Evolutionary conservation across 1,140 invertebrate genomes (phyloP).

Genomic region (Cataglyphis hispanica): DNA sequence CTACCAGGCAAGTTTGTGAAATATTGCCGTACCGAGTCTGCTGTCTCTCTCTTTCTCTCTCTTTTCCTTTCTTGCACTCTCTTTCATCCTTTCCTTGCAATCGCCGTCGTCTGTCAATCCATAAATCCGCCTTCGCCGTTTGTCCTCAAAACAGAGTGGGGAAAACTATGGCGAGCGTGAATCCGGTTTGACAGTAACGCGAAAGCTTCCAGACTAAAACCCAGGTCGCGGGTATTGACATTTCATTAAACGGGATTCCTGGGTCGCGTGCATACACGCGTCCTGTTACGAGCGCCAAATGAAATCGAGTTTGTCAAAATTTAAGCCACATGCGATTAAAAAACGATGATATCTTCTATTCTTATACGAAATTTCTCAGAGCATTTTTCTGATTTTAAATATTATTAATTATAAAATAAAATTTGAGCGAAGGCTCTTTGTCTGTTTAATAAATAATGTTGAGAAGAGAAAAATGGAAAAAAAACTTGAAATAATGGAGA

Average conservation of each 20-base stretch:
- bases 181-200: conserved; percentile 59
- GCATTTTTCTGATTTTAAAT: background rate
- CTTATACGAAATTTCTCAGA: background rate
- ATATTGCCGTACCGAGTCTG: conserved; percentile 42
- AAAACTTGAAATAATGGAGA: background rate
- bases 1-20: conserved; percentile 55
- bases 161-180: conserved; percentile 66
- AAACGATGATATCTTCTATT: background rate
- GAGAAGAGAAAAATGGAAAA: no score
- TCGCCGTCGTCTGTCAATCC: conserved; percentile 50
- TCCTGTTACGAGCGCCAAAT: conserved; percentile 67
- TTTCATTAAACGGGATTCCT: conserved; percentile 75
- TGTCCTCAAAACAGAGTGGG: conserved; percentile 66
- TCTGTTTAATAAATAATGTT: background rate
- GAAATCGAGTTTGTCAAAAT: conserved; percentile 70
- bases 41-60: background rate
- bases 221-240: conserved; percentile 72
- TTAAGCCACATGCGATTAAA: conserved; percentile 41
- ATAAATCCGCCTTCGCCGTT: conserved; percentile 67
- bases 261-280: conserved; percentile 69
- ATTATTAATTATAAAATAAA: conserved; percentile 20
- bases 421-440: background rate
- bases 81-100: conserved; percentile 31
- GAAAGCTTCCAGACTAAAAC: conserved; percentile 70
- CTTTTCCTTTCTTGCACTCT: background rate